These are phyloP conservation scores for Heptranchias perlo DNA, from an alignment of 2,113 vertebrate species.

Conservation along the genomic window DNA sequence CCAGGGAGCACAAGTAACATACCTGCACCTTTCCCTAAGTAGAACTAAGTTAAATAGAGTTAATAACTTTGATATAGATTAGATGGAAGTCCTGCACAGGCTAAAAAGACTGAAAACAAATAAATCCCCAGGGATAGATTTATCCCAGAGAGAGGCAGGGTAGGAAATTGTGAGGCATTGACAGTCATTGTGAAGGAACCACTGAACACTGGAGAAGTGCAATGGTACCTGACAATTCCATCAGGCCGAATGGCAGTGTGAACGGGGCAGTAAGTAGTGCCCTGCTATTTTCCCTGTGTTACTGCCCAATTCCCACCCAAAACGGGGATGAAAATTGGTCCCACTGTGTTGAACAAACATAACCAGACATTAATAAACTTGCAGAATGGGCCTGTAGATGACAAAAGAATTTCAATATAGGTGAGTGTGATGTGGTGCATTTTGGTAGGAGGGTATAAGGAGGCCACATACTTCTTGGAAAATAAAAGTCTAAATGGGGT, in stretches of 20 bases:
- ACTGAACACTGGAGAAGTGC: not conserved
- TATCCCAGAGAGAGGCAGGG: not conserved
- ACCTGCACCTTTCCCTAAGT: not conserved
- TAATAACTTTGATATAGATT: not conserved
- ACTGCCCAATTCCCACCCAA: not conserved
- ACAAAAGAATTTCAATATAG: no score
- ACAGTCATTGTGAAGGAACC: not conserved
- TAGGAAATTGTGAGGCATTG: not conserved
- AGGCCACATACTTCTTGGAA: no score
- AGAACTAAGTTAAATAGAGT: not conserved
- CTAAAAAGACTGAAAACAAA: not conserved
- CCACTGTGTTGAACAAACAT: not conserved
- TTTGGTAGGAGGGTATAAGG: no score
- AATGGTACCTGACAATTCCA: not conserved
- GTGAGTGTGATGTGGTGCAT: no score
- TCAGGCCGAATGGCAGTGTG: not conserved
- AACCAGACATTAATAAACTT: no score
- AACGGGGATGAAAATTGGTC: not conserved
- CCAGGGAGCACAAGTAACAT: not conserved
- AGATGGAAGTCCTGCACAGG: not conserved
- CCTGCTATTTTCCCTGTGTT: not conserved
- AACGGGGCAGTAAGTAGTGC: not conserved
- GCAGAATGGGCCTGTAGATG: no score
- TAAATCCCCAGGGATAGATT: not conserved
- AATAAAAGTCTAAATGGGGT: no score